Conservation (phyloP, 2,888 invertebrate species). For the Trachelus iudaicus region DNA sequence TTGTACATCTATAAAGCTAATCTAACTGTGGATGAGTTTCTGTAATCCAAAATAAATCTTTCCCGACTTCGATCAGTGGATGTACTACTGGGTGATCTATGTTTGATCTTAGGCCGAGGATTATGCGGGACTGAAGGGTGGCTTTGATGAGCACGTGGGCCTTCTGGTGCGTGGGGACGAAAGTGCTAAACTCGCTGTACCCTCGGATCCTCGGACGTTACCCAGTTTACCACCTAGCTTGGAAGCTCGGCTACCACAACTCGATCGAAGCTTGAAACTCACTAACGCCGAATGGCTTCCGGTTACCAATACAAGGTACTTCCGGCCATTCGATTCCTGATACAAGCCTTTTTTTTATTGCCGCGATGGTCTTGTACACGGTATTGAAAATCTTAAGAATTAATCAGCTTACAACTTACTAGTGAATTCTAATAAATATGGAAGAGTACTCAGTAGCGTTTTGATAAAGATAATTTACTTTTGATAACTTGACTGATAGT, state of each 20-base stretch:
- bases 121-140: conserved; percentile 64
- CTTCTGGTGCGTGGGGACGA: conserved; percentile 54
- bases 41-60: background rate
- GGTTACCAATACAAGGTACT: conserved; percentile 78
- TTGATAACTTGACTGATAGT: background rate
- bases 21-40: background rate
- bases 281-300: conserved; percentile 84
- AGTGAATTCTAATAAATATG: background rate
- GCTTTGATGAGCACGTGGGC: conserved; percentile 62
- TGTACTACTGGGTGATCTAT: background rate
- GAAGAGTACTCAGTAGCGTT: background rate
- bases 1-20: background rate
- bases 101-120: conserved; percentile 59
- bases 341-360: background rate
- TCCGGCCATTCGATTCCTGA: background rate
- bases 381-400: background rate
- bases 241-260: conserved; percentile 68
- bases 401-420: background rate
- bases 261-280: conserved; percentile 75
- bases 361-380: background rate
- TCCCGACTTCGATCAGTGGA: background rate
- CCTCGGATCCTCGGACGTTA: conserved; percentile 55
- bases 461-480: background rate
- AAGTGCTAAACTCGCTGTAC: conserved; percentile 47
- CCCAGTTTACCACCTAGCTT: conserved; percentile 58